Evolutionary conservation across 2,888 invertebrate genomes (phyloP), one percentile per base, ranked within the genome.

Genomic region (Anorthoa munda): DNA sequence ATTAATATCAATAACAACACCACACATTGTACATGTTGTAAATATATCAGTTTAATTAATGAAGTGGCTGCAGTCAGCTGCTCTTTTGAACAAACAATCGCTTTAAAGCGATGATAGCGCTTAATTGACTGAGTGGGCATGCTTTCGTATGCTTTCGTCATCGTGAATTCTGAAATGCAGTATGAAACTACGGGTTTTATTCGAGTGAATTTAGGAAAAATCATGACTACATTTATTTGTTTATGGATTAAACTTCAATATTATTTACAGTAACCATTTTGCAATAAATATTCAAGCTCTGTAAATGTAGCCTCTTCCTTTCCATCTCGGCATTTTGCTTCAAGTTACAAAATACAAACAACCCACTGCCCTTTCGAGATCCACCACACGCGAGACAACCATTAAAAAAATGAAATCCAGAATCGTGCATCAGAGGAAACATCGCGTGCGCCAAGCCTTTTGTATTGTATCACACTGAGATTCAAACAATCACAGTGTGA

Each of bases 361-460:
- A 39, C 21, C 68, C 53, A 58, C 31, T 61, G 75, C 66, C 79
- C 68, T 66, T 78, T 63, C n/a, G 2, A n/a, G 45, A 13, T 13
- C 31, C 26, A 71, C 31, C 26, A 71, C 85, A 85, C 84, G 86
- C 85, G 75, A 86, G 61, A 68, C 61, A 4, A 60, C 50, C 60
- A 86, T 86, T 77, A 79, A 69, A 78, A 83, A 81, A 65, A 72
- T 60, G 60, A 75, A 69, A 71, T 72, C 75, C 59, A 51, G 31
- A 64, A 73, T 69, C 58, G 65, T 78, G 58, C 61, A 72, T 45
- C 56, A 63, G 48, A 69, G 39, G 45, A 63, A 77, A 76, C 72
- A 84, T 85, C 72, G 85, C 85, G 84, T 86, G 85, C 23, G 39
- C 21, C 26, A 4, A 69, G 50, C 68, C 72, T 76, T 85, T 83